Conservation (phyloP, 2,888 invertebrate genomes). For the Dryococelus australis region DNA sequence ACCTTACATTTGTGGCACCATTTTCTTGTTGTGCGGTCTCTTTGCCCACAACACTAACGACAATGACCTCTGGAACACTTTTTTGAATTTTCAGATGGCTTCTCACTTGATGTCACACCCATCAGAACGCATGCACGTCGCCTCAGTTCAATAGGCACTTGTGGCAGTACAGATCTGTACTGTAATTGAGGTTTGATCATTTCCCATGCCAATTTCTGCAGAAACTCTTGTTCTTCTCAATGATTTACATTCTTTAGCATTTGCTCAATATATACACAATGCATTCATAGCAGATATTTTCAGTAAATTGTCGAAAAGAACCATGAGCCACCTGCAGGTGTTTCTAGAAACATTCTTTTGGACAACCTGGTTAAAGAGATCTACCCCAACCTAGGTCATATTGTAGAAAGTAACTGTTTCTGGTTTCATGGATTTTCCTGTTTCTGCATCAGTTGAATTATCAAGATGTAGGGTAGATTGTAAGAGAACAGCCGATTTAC, state of each 20-base stretch:
- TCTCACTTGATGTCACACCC: too few species aligned
- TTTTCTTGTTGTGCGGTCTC: background rate
- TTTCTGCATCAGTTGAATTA: background rate
- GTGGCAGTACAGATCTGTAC: background rate
- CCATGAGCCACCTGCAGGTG: background rate
- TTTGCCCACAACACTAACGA: background rate
- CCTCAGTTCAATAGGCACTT: slow-evolving; percentile 12
- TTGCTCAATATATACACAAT: slow-evolving; percentile 16
- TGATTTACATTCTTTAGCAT: background rate
- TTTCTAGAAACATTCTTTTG: slow-evolving; percentile 4
- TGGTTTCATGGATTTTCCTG: background rate
- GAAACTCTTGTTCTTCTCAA: background rate
- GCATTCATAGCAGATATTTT: slow-evolving; percentile 18
- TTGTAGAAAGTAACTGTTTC: background rate
- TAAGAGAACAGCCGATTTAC: background rate
- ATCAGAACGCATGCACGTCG: background rate
- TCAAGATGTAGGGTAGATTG: background rate
- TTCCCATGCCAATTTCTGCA: background rate
- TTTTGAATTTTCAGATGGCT: background rate
- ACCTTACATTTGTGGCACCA: slow-evolving; percentile 3
- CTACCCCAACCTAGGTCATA: slow-evolving; percentile 12
- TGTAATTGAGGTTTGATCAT: background rate
- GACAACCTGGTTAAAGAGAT: background rate
- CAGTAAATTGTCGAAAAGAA: background rate
- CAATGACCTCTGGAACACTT: background rate